Conservation (phyloP, 64 coral and sea anemone species). For the Montipora efflorescens region DNA sequence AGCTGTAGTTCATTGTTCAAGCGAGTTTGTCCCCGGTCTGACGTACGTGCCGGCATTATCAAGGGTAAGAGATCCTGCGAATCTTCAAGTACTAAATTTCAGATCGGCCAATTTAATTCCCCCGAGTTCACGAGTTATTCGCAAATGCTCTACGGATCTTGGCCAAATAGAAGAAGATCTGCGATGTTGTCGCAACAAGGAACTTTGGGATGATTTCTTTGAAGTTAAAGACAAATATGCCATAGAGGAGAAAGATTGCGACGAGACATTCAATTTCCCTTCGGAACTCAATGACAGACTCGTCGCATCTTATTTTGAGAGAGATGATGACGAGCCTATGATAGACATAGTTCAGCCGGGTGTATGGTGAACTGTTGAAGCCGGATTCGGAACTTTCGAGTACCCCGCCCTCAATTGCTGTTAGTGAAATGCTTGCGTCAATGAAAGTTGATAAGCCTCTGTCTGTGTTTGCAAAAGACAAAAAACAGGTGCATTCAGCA, state of each 20-base stretch:
- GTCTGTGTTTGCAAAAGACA: neutral
- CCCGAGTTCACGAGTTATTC: neutral
- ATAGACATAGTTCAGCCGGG: neutral
- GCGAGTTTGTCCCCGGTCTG: constrained; percentile 61
- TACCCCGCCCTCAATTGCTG: neutral
- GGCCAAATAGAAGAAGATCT: neutral
- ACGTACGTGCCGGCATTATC: constrained; percentile 63
- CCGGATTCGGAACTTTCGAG: neutral
- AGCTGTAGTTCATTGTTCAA: constrained; percentile 41
- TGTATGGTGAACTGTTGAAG: neutral
- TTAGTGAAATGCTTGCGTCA: neutral
- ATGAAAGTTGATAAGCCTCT: neutral
- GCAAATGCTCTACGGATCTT: constrained; percentile 34
- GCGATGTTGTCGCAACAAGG: neutral
- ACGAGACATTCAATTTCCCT: neutral
- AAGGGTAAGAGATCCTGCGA: neutral
- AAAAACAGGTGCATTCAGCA: neutral
- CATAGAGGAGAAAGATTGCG: neutral
- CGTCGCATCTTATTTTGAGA: neutral
- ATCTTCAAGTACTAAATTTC: constrained; percentile 53
- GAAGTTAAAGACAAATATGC: neutral
- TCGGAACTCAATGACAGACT: neutral
- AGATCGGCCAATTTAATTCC: neutral
- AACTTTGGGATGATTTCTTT: neutral
- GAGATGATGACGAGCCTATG: neutral